Evolutionary conservation across 2,113 vertebrate genomes (phyloP).

Genomic region (Microcebus ravelobensis): DNA sequence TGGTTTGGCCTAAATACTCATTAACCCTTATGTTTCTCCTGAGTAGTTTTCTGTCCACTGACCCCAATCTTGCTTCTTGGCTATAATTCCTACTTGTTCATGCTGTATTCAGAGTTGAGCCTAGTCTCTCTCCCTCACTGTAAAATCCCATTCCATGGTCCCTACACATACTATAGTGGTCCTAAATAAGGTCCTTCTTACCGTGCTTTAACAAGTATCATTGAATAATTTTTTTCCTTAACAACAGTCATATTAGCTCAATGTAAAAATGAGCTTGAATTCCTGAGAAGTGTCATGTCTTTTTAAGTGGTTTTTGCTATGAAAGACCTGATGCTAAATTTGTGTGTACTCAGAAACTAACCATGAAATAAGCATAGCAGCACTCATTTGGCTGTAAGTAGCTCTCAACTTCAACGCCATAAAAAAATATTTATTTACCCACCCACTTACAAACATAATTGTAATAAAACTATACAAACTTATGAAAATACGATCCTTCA

Average conservation of each 20-base stretch:
- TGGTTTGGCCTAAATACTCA: not conserved
- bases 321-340: not conserved
- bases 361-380: not conserved
- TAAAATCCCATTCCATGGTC: not conserved
- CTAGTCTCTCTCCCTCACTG: not conserved
- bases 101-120: not conserved
- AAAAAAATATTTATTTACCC: slow-evolving; percentile 17
- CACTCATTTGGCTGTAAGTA: not conserved
- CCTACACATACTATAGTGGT: not conserved
- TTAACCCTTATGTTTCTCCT: not conserved
- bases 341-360: not conserved
- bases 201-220: not conserved
- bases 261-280: not conserved
- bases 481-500: not conserved
- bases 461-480: slow-evolving; percentile 15
- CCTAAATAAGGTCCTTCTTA: not conserved
- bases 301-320: not conserved
- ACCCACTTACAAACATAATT: not conserved
- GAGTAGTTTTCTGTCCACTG: not conserved
- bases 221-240: not conserved
- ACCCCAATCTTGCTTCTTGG: not conserved
- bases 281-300: not conserved
- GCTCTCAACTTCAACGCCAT: not conserved
- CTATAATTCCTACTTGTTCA: not conserved
- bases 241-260: not conserved